A percentile compares a stretch with the other conserved stretches of the same genome.
Conservation (phyloP, 2,113 vertebrate species). For the Symphodus melops region DNA sequence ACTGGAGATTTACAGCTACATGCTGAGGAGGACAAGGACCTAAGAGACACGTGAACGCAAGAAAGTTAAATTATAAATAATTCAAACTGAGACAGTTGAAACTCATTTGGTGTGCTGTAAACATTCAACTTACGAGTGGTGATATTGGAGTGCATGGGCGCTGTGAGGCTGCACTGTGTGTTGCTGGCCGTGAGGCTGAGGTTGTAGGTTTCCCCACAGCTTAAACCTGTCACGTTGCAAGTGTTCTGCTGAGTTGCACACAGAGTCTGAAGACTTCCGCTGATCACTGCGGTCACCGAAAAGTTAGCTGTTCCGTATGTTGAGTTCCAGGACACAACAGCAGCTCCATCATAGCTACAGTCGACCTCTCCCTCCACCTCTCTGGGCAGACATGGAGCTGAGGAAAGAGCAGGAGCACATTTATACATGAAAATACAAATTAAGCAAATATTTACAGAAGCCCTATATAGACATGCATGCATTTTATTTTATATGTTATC, state of each 20-base stretch:
- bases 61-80: neutral
- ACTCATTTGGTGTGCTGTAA: neutral
- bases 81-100: neutral
- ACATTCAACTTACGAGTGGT: constrained; percentile 72
- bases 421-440: neutral
- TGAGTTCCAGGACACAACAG: constrained; percentile 70
- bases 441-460: neutral
- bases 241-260: constrained; percentile 68
- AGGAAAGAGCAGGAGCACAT: neutral
- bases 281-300: constrained; percentile 57
- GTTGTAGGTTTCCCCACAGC: constrained; percentile 76
- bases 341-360: constrained; percentile 64
- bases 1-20: constrained; percentile 62
- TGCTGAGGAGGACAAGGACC: constrained; percentile 74
- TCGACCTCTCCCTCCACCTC: constrained; percentile 43
- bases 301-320: constrained; percentile 62
- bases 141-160: constrained; percentile 43
- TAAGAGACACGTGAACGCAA: constrained; percentile 14
- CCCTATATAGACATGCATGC: no score
- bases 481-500: no score
- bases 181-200: constrained; percentile 72
- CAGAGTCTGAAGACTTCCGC: constrained; percentile 51
- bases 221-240: constrained; percentile 68
- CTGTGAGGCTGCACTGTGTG: constrained; percentile 64
- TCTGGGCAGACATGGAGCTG: constrained; percentile 79